Conservation (phyloP, 2,797 vertebrate species). For the Mus minutoides region DNA sequence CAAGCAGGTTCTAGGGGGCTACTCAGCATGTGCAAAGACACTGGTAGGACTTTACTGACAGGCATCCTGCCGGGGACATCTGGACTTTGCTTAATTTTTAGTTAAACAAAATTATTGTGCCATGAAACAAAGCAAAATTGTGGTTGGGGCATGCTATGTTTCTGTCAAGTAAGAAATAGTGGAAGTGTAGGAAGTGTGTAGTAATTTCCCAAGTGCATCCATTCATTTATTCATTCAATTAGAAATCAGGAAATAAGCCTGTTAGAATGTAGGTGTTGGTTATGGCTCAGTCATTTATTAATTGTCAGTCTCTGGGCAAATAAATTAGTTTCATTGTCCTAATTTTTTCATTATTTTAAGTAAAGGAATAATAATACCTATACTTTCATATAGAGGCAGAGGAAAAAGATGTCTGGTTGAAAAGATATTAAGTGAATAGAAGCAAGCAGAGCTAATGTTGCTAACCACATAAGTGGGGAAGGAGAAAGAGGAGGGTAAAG, state of each 20-base stretch:
- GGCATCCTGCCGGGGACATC: conserved; percentile 81
- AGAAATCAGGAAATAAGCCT: conserved; percentile 12
- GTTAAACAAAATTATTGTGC: conserved; percentile 81
- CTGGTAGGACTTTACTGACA: conserved; percentile 79
- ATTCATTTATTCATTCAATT: conserved; percentile 2
- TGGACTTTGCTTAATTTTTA: conserved; percentile 81
- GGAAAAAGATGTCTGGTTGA: not conserved
- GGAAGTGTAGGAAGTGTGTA: conserved; percentile 24
- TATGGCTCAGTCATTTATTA: conserved; percentile 29
- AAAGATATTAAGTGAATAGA: not conserved
- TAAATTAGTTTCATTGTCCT: not conserved
- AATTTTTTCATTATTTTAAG: conserved; percentile 38
- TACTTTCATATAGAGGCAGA: not conserved
- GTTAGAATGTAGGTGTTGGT: conserved; percentile 44
- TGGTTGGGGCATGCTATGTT: not conserved
- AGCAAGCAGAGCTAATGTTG: not conserved
- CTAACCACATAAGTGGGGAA: not conserved
- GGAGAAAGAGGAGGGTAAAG: not conserved
- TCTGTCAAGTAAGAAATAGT: conserved; percentile 33
- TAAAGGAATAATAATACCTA: not conserved
- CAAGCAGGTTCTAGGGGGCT: conserved; percentile 78
- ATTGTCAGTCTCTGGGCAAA: not conserved
- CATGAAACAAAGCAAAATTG: conserved; percentile 74
- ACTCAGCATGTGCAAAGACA: conserved; percentile 74
- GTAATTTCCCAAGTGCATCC: conserved; percentile 41